Base-by-base conservation (phyloP, 2,113 vertebrate genomes). In the Raja brachyura region DNA sequence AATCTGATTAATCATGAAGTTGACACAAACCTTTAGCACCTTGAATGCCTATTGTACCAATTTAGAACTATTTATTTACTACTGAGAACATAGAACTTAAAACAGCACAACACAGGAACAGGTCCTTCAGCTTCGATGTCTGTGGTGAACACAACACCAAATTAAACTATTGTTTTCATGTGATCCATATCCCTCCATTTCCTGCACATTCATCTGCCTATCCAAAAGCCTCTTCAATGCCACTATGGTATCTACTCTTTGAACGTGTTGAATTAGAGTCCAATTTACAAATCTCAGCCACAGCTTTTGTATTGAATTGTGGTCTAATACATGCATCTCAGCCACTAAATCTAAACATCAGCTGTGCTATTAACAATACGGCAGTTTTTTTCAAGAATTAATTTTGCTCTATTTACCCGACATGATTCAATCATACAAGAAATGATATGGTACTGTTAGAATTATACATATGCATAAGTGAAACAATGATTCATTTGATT, bases 61-160 rank as follows among this genome's bases (percentile, higher is more conserved):
- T 93, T 63, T 77, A 88, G 59, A 16, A 74, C 39, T 81, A 28
- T 25, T 68, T 85, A 88, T 76, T 88, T 93, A 61, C 39, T 48
- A 48, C 39, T 3, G 39, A 48, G 39, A 48, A 48, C 39, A 48
- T 48, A 48, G 39, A 48, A 48, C 39, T 48, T 48, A 48, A 48
- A 48, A 48, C 39, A 48, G 39, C 39, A 48, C 39, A 48, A 48
- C 39, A 48, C 39, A 48, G 39, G 39, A 48, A 48, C 39, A 48
- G 39, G 39, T 48, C 39, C 39, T 48, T 48, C 39, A 48, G 39
- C 39, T 3, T 1, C 39, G 39, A 48, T 48, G 39, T 48, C 39
- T 48, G 39, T 48, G 39, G 1, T 48, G 39, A 48, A 48, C 39
- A 48, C 3, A 3, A 48, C 39, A 48, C 39, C 39, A 48, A 48